phyloP scores from a whole-genome alignment of 2,888 invertebrate genomes.

The Thera britannica region DNA sequence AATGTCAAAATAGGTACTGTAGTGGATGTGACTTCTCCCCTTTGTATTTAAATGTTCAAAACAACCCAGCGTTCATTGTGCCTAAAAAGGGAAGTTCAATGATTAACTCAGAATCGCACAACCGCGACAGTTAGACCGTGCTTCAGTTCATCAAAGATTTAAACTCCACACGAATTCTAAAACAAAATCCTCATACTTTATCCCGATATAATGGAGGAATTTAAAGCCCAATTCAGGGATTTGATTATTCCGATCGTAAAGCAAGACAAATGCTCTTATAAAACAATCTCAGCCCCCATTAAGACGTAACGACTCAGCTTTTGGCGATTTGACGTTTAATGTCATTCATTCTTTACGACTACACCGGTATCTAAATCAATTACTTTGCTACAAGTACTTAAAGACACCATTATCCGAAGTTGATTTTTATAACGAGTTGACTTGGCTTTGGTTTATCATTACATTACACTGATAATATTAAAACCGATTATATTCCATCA shows the following conservation, averaged over 20 bases:
- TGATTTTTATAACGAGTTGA: neutral
- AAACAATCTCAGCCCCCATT: constrained; percentile 41
- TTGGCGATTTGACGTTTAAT: constrained; percentile 35
- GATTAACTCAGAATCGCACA: neutral
- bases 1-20: too few relatives aligned
- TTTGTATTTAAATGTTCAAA: neutral
- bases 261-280: constrained; percentile 42
- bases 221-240: constrained; percentile 35
- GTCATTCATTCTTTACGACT: constrained; percentile 39
- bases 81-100: too few relatives aligned
- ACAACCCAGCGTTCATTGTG: neutral
- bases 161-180: constrained; percentile 14
- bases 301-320: constrained; percentile 36
- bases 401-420: constrained; percentile 2
- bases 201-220: constrained; percentile 37
- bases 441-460: neutral
- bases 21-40: too few relatives aligned
- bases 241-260: constrained; percentile 42
- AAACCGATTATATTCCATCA: neutral
- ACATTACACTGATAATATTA: neutral
- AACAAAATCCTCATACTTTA: constrained; percentile 29
- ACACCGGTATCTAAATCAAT: constrained; percentile 25
- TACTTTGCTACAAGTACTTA: constrained; percentile 9
- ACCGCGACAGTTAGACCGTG: neutral
- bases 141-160: constrained; percentile 1